Conservation (phyloP, 2,888 invertebrate genomes). For the Kuschelorhynchus macadamiae region DNA sequence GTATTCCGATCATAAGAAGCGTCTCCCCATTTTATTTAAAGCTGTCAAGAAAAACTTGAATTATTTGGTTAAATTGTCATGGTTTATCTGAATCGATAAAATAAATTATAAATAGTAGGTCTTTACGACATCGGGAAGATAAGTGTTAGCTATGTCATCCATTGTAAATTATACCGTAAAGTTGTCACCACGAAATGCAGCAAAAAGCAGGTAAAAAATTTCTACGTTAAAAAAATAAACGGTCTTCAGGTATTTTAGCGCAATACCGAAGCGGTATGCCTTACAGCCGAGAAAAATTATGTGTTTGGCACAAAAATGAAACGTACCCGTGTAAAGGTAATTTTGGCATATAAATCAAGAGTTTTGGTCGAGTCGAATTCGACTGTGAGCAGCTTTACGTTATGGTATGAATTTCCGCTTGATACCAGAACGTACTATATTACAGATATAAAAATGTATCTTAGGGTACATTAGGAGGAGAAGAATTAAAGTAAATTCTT, state of each 20-base stretch:
- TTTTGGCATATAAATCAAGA: conserved; percentile 52
- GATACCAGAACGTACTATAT: too few species aligned
- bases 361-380: conserved; percentile 46
- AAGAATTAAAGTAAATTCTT: too few species aligned
- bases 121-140: neutral
- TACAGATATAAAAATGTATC: too few species aligned
- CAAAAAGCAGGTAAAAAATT: conserved; percentile 27
- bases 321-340: conserved; percentile 54
- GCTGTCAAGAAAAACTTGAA: too few species aligned
- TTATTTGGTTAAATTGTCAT: too few species aligned
- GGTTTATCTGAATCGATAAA: too few species aligned
- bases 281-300: conserved; percentile 41
- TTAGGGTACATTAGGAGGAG: too few species aligned
- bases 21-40: too few species aligned
- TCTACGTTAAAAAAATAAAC: conserved; percentile 31
- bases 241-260: conserved; percentile 20
- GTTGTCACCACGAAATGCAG: conserved; percentile 27
- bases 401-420: conserved; percentile 35
- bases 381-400: conserved; percentile 35
- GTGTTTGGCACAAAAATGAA: conserved; percentile 54
- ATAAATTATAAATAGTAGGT: too few species aligned
- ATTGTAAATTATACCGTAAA: conserved; percentile 31
- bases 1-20: too few species aligned
- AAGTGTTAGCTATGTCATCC: conserved; percentile 8
- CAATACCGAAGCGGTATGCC: conserved; percentile 29